Percentiles rank a stretch among this genome's conserved stretches.
These are phyloP conservation scores for Nomada fucata DNA, from an alignment of 2,888 invertebrate species.

Conservation along the genomic window DNA sequence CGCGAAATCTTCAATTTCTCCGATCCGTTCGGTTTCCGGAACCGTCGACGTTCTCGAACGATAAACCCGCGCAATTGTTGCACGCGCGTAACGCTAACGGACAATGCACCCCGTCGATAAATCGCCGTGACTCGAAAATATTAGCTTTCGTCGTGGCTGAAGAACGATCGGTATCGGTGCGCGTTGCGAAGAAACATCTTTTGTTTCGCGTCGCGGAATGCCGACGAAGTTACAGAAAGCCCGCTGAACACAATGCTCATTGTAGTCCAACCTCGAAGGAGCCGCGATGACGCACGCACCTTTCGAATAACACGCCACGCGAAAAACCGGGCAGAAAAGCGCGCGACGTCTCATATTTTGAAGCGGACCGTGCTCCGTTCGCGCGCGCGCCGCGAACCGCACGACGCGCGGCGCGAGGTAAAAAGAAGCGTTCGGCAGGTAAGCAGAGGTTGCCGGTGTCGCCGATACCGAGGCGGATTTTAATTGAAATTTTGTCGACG, in stretches of 20 bases:
- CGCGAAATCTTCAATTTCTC: not conserved
- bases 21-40: not conserved
- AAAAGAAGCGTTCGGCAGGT: constrained; percentile 21
- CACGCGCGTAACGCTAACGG: constrained; percentile 7
- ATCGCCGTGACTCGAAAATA: constrained; percentile 20
- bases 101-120: not conserved
- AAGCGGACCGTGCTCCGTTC: too few relatives aligned
- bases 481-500: constrained; percentile 60
- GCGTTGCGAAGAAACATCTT: constrained; percentile 24
- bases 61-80: constrained; percentile 1
- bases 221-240: constrained; percentile 13
- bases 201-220: constrained; percentile 30
- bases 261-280: not conserved
- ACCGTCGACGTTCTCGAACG: constrained; percentile 19
- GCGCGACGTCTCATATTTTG: constrained; percentile 12
- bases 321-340: not conserved
- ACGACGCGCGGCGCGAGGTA: not conserved
- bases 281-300: not conserved
- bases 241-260: not conserved
- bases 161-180: constrained; percentile 39
- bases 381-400: too few relatives aligned
- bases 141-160: constrained; percentile 11
- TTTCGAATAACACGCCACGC: not conserved
- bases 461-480: constrained; percentile 36
- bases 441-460: constrained; percentile 26